Evolutionary conservation across 2,888 invertebrate species (phyloP).

Genomic region (Drosophila tripunctata): DNA sequence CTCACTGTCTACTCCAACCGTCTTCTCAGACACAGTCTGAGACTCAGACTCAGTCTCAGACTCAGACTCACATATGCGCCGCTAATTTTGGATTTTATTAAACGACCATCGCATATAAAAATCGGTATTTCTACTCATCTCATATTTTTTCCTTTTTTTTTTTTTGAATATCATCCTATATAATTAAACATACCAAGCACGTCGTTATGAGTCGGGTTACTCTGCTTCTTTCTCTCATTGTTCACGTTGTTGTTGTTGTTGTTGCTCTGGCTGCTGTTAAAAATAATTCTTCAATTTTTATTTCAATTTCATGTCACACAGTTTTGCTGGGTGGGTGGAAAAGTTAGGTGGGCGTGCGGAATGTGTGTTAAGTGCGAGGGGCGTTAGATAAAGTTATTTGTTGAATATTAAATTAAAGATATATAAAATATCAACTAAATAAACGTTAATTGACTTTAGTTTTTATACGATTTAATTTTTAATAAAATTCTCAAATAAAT

Average conservation of each 20-base stretch:
- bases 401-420: neutral
- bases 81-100: slow-evolving; percentile 76
- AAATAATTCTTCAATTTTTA: slow-evolving; percentile 65
- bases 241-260: slow-evolving; percentile 13
- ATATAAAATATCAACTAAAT: neutral
- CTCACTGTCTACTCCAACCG: slow-evolving; percentile 60
- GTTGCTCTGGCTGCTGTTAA: slow-evolving; percentile 28
- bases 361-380: slow-evolving; percentile 2
- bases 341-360: slow-evolving; percentile 15
- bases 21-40: neutral
- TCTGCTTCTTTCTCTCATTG: slow-evolving; percentile 10
- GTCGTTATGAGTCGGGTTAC: slow-evolving; percentile 58
- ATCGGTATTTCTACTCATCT: slow-evolving; percentile 68
- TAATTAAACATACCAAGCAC: slow-evolving; percentile 76
- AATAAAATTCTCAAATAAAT: neutral
- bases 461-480: neutral
- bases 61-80: slow-evolving; percentile 58
- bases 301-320: slow-evolving; percentile 79
- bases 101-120: slow-evolving; percentile 69
- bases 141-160: slow-evolving; percentile 33
- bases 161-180: slow-evolving; percentile 78
- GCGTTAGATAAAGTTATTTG: neutral
- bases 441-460: neutral
- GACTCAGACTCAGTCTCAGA: neutral
- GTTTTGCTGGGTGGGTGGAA: slow-evolving; percentile 42